Base-by-base conservation (phyloP, 2,888 invertebrate species). In the Apocheima hispidaria region DNA sequence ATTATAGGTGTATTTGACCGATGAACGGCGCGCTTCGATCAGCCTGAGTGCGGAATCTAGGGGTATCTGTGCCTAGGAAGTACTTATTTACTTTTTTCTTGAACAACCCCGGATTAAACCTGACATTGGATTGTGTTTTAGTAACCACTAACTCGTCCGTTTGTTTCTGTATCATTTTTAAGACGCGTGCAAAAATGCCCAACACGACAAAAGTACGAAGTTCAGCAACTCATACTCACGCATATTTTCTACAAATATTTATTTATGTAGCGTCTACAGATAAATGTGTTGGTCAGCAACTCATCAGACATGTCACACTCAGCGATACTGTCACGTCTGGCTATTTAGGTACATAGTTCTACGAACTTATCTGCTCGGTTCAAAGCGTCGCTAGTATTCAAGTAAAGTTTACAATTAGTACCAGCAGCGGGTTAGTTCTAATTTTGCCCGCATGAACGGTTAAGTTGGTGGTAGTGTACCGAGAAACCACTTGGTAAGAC, bases 271-370 rank as follows among this genome's bases (percentile, higher is more conserved):
- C 44, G 55, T 61, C 38, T 51, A 60, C 52, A 53, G 52, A 53
- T 53, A 48, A 53, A 51, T 28, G 36, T 43, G 23, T n/a, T 12
- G 5, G 26, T 69, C 64, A 68, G 67, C 69, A 56, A 10, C 20
- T 16, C 36, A 36, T 44, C 60, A 60, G 55, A 40, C 60, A 18
- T 33, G 23, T 30, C 21, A n/a, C 14, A 36, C 21, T 51, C 52
- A 56, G 61, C 60, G 28, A 35, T 51, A 36, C 48, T 41, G 41
- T 48, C 52, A 56, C 61, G 61, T 62, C 61, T 62, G 52, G 61
- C 28, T 4, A 16, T 26, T 35, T 53, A 52, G 35, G 52, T 52
- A 68, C 23, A 14, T 26, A 26, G 9, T 16, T 16, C 26, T 2
- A 14, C 26, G 14, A 44, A 44, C 7, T 26, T 26, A 44, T 16